Evolutionary conservation across 2,888 invertebrate genomes (phyloP).

Genomic region (Deilephila elpenor): DNA sequence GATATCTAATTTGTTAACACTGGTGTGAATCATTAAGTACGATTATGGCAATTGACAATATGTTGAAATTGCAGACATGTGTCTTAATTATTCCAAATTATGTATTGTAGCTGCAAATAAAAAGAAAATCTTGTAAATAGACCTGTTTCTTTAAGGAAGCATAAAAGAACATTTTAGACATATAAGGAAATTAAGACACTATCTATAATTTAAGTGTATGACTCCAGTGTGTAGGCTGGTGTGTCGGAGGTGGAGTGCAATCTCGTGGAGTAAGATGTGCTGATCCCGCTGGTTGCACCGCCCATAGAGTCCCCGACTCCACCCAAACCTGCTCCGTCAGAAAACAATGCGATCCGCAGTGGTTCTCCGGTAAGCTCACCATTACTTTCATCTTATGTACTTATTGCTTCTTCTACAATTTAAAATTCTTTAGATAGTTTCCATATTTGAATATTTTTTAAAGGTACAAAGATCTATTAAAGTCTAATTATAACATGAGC

Average conservation of each 20-base stretch:
- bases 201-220: neutral
- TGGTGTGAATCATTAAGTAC: no score
- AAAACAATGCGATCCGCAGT: conserved; percentile 89
- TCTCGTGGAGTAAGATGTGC: conserved; percentile 89
- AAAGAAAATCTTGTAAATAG: no score
- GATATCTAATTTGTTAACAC: no score
- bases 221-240: conserved; percentile 88
- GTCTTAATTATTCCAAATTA: no score
- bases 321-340: conserved; percentile 88
- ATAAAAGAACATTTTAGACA: no score
- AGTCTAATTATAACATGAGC: neutral
- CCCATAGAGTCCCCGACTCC: conserved; percentile 85
- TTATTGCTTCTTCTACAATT: neutral
- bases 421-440: no score
- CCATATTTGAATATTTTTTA: neutral
- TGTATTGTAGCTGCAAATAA: no score
- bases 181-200: no score
- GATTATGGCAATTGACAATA: no score
- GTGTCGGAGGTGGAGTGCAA: conserved; percentile 90
- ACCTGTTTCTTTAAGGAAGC: no score
- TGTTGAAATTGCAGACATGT: neutral
- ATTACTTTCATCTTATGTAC: neutral
- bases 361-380: conserved; percentile 89
- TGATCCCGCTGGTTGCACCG: conserved; percentile 86
- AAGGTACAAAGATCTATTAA: neutral